Evolutionary conservation across 1,140 invertebrate species (phyloP), one percentile per base, ranked within the genome.

Genomic region (Acarapis woodi): DNA sequence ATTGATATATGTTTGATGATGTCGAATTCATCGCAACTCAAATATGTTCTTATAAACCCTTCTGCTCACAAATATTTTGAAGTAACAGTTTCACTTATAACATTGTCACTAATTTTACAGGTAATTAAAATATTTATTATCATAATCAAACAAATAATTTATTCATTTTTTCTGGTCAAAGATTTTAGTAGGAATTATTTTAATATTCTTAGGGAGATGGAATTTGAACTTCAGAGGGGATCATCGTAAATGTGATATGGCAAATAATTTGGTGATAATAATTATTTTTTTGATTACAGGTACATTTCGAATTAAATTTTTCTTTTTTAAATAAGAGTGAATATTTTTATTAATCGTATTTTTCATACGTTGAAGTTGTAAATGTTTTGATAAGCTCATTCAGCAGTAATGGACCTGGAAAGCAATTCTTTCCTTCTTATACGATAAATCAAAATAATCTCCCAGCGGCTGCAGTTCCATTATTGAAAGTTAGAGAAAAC

Each of bases 41-140:
- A 80, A 33, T 42, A 40, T 24, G 38, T 42, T 14, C 32, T 42
- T 9, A 8, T 42, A 6, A 42, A 42, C 22, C 6, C 37, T 1
- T 8, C 8, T 31, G 29, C 42, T 22, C 48, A 49, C 32, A 24
- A 26, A 29, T 49, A 49, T 36, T 48, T 46, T 19, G 40, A 43
- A n/a, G 42, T 47, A 2, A 49, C 80, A 62, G 51, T 85, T 4
- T 64, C 64, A 23, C 61, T 83, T 29, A 80, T 85, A 42, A 68
- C 66, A 20, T 60, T 73, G 16, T 82, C 77, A 6, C 77, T 85
- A 37, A 62, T 75, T 12, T 56, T 85, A 39, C 78, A 85, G 72
- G 77, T 82, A 56, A 48, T 37, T 32, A 18, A 15, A 1, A 12
- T 4, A n/a, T 33, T n/a, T 14, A 19, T 16, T 29, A 15, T 9